Evolutionary conservation across 2,888 invertebrate genomes (phyloP).

Genomic region (Therioaphis trifolii): DNA sequence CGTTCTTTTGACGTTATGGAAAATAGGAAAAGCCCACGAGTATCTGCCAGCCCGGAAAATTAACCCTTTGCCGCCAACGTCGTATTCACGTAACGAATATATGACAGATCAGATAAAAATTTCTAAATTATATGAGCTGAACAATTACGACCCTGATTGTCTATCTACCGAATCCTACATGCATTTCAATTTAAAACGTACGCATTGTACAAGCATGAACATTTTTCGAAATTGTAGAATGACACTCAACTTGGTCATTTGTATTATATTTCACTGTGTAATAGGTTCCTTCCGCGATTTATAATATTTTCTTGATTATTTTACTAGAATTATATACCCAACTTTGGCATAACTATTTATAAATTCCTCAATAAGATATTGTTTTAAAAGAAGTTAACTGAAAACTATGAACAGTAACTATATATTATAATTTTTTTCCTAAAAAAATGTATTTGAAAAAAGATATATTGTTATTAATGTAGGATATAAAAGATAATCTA

Average conservation of each 20-base stretch:
- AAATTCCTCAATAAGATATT: too few relatives aligned
- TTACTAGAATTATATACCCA: not conserved
- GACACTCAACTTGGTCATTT: not conserved
- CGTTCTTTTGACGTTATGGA: slow-evolving; percentile 61
- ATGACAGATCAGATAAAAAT: slow-evolving; percentile 60
- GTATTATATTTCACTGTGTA: not conserved
- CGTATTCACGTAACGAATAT: slow-evolving; percentile 47
- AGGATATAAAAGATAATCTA: too few relatives aligned
- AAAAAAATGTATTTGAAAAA: not conserved
- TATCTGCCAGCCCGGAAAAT: slow-evolving; percentile 54
- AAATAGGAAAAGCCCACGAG: slow-evolving; percentile 50
- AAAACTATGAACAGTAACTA: not conserved
- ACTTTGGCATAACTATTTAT: not conserved
- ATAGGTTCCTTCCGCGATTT: not conserved
- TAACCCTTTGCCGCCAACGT: slow-evolving; percentile 58
- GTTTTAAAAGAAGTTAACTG: not conserved
- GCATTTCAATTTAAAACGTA: not conserved
- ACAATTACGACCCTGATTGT: slow-evolving; percentile 19
- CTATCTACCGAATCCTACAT: not conserved
- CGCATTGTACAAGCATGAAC: too few relatives aligned
- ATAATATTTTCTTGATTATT: too few relatives aligned
- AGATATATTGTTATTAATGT: too few relatives aligned
- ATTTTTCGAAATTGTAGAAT: not conserved
- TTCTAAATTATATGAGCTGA: slow-evolving; percentile 42
- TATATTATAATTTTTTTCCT: not conserved